Percentiles rank a stretch among this genome's conserved stretches.
Evolutionary conservation across 1,140 invertebrate species (phyloP).

Genomic region (Saxidomus purpurata): DNA sequence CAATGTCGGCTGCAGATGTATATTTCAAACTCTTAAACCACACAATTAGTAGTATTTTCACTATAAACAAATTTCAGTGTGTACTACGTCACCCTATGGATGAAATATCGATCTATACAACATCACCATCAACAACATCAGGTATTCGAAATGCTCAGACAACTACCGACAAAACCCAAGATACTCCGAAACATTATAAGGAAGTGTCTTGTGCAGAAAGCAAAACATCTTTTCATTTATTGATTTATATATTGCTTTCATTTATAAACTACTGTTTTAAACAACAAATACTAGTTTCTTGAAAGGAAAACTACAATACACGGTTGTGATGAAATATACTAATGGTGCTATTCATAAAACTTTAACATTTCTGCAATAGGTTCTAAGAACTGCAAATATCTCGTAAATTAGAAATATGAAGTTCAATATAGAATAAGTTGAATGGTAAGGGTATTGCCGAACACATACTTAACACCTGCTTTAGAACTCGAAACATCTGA

Average conservation of each 20-base stretch:
- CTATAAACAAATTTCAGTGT: neutral
- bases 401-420: no score
- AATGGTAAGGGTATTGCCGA: no score
- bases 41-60: slow-evolving; percentile 37
- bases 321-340: neutral
- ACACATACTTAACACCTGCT: no score
- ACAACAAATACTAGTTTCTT: neutral
- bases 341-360: neutral
- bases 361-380: no score
- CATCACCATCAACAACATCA: slow-evolving; percentile 32
- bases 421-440: no score
- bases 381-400: no score
- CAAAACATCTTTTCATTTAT: neutral
- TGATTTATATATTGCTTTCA: neutral
- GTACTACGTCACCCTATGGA: slow-evolving; percentile 56
- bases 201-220: slow-evolving; percentile 7
- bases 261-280: neutral
- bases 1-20: slow-evolving; percentile 51
- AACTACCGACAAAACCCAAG: neutral
- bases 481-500: no score
- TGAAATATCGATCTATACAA: slow-evolving; percentile 61
- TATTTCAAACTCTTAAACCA: slow-evolving; percentile 63
- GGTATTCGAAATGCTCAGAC: neutral
- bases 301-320: neutral
- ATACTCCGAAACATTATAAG: neutral